Conservation (phyloP, 2,797 vertebrate genomes). For the Cheirogaleus major region DNA sequence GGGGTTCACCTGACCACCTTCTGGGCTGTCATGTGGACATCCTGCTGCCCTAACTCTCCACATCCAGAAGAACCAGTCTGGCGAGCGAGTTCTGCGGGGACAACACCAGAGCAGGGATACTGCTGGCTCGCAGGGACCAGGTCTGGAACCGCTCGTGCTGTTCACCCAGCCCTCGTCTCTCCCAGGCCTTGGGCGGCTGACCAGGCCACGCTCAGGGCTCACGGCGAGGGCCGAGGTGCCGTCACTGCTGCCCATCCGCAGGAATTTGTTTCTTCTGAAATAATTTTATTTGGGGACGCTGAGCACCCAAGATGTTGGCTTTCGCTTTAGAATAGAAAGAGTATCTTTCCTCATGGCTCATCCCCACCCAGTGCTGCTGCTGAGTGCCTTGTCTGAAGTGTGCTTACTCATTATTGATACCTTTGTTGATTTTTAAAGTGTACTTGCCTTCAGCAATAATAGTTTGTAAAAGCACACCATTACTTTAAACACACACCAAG, state of each 20-base stretch:
- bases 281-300: fast-evolving
- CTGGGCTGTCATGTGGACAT: no score
- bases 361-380: neutral
- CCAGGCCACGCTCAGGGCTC: no score
- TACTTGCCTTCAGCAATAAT: neutral
- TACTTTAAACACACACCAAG: neutral
- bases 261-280: neutral
- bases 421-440: neutral
- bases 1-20: neutral
- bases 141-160: neutral
- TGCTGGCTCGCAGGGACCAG: neutral
- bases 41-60: neutral
- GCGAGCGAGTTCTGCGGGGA: neutral
- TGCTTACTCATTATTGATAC: neutral
- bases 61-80: no score
- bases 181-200: fast-evolving
- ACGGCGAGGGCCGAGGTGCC: neutral
- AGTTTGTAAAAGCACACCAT: neutral
- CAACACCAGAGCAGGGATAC: no score
- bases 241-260: fast-evolving
- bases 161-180: neutral
- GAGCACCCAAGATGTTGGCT: neutral
- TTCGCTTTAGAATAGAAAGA: neutral
- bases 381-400: neutral
- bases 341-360: neutral